These are phyloP conservation scores for Lanius collurio DNA, from an alignment of 2,113 vertebrate genomes.

Conservation along the genomic window DNA sequence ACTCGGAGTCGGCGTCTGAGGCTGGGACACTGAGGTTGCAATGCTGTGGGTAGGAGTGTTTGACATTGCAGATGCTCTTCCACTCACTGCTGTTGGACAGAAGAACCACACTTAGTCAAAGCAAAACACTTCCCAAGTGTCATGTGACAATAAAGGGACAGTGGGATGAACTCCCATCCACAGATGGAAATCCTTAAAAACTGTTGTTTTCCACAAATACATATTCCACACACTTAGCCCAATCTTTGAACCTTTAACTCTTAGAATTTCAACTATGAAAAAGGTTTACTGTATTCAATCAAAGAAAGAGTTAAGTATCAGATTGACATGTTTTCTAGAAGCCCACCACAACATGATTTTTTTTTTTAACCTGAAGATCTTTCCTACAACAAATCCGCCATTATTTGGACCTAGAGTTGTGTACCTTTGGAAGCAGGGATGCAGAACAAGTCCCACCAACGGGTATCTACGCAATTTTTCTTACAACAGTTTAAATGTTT, in stretches of 20 bases:
- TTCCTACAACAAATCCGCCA: not conserved
- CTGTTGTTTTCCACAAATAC: not conserved
- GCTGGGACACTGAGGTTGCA: slow-evolving; percentile 89
- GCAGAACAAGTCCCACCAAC: not conserved
- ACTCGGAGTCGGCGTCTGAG: slow-evolving; percentile 88
- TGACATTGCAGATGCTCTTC: slow-evolving; percentile 91
- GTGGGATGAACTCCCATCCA: not conserved
- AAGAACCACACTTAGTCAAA: slow-evolving; percentile 72
- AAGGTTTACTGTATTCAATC: not conserved
- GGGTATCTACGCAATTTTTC: not conserved
- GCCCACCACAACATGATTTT: not conserved
- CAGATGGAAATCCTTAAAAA: not conserved
- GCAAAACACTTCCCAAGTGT: not conserved
- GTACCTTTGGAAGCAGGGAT: not conserved
- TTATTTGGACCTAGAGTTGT: not conserved
- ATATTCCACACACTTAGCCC: not conserved
- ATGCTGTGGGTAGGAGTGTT: slow-evolving; percentile 90
- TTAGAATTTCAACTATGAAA: not conserved
- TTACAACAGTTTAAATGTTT: not conserved
- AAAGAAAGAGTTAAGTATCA: not conserved
- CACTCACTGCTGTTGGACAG: slow-evolving; percentile 92
- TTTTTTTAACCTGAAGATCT: not conserved
- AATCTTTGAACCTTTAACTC: not conserved
- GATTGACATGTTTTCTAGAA: not conserved
- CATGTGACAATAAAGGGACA: not conserved